Conservation (phyloP, 1,140 invertebrate species). For the Heliconius hewitsoni region DNA sequence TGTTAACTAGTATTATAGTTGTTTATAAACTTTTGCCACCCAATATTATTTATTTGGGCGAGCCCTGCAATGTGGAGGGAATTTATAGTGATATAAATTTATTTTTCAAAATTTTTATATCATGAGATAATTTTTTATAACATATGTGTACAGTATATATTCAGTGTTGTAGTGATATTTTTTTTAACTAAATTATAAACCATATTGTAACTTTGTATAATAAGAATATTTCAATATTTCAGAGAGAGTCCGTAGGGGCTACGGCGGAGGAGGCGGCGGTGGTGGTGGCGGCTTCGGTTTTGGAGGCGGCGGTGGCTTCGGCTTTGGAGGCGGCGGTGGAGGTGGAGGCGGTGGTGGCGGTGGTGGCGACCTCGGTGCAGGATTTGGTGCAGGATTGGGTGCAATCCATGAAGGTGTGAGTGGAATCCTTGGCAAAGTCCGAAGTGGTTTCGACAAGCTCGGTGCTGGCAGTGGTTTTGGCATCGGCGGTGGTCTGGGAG, state of each 20-base stretch:
- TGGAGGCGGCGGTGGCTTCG: slow-evolving; percentile 44
- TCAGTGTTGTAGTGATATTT: too few species aligned
- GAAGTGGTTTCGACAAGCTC: slow-evolving; percentile 39
- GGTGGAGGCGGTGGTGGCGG: slow-evolving; percentile 40
- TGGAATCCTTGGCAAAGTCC: slow-evolving; percentile 47
- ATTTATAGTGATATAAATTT: too few species aligned
- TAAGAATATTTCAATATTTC: slow-evolving; percentile 39
- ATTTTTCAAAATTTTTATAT: too few species aligned
- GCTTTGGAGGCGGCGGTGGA: slow-evolving; percentile 44
- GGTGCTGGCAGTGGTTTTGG: slow-evolving; percentile 39
- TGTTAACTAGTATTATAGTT: too few species aligned
- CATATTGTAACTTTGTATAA: not conserved
- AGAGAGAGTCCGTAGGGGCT: slow-evolving; percentile 73
- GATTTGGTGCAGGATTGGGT: slow-evolving; percentile 46
- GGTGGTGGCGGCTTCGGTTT: slow-evolving; percentile 47
- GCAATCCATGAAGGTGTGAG: slow-evolving; percentile 52
- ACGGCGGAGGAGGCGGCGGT: slow-evolving; percentile 48
- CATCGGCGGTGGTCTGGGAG: slow-evolving; percentile 45
- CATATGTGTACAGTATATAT: too few species aligned
- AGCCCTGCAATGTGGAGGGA: too few species aligned
- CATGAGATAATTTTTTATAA: too few species aligned
- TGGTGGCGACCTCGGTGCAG: slow-evolving; percentile 41
- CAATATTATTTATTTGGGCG: too few species aligned
- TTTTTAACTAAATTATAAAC: too few species aligned
- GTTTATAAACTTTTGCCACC: too few species aligned